Percentiles rank a stretch among this genome's conserved stretches.
Evolutionary conservation across 1,140 invertebrate genomes (phyloP).

Genomic region (Rhyacophila brunnea): DNA sequence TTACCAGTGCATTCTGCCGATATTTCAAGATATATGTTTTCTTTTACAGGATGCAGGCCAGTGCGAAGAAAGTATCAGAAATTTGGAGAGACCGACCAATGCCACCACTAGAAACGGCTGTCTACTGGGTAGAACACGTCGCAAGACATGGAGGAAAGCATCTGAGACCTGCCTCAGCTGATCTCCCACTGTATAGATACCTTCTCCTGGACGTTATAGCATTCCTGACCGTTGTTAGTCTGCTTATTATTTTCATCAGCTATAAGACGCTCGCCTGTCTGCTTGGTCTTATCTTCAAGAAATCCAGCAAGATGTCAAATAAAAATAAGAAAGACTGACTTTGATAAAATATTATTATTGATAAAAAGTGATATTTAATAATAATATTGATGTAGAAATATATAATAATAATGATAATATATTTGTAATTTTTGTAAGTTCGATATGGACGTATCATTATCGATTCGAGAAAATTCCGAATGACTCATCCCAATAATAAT

Average conservation of each 20-base stretch:
- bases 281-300: background rate
- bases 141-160: slow-evolving; percentile 49
- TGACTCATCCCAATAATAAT: no score
- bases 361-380: slow-evolving; percentile 37
- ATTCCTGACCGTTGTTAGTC: slow-evolving; percentile 18
- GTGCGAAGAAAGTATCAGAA: slow-evolving; percentile 52
- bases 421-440: no score
- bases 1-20: no score
- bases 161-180: slow-evolving; percentile 46
- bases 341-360: no score
- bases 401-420: no score
- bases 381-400: no score
- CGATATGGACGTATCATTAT: no score
- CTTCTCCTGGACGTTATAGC: slow-evolving; percentile 57
- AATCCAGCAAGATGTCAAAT: background rate
- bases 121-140: slow-evolving; percentile 58
- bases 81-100: slow-evolving; percentile 55
- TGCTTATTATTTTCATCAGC: slow-evolving; percentile 11
- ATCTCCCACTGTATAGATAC: slow-evolving; percentile 54
- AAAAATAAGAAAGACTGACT: slow-evolving; percentile 17
- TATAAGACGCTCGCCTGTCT: slow-evolving; percentile 22
- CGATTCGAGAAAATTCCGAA: no score
- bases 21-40: background rate
- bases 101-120: slow-evolving; percentile 52
- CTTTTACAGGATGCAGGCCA: slow-evolving; percentile 41